These are phyloP conservation scores for Drosophila lutescens DNA, from an alignment of 2,888 invertebrate species.

Conservation along the genomic window DNA sequence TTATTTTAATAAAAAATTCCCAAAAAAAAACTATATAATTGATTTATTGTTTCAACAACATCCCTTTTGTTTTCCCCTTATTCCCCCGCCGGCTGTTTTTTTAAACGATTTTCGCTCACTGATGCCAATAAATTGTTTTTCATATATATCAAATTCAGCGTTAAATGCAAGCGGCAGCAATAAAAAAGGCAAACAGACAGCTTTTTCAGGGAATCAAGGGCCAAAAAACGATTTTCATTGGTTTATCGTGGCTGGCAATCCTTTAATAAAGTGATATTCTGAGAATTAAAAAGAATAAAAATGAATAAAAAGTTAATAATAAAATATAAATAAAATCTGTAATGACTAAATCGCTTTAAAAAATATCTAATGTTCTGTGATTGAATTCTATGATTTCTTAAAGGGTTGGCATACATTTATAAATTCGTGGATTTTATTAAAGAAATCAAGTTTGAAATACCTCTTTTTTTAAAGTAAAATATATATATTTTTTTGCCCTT, in stretches of 20 bases:
- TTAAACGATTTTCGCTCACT: constrained; percentile 18
- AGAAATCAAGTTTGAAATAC: too few relatives aligned
- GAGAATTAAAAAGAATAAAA: neutral
- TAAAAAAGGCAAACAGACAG: neutral
- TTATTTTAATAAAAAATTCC: constrained; percentile 2
- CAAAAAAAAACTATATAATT: constrained; percentile 32
- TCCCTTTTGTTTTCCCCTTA: constrained; percentile 11
- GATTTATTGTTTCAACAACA: constrained; percentile 47
- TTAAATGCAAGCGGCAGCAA: constrained; percentile 18
- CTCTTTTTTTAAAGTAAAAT: too few relatives aligned
- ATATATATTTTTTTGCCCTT: neutral
- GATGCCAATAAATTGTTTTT: constrained; percentile 25
- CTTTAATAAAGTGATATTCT: neutral
- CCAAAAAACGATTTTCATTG: constrained; percentile 4
- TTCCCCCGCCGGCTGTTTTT: constrained; percentile 10
- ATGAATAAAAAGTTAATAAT: too few relatives aligned
- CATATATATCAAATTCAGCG: constrained; percentile 20
- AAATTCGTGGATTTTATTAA: too few relatives aligned
- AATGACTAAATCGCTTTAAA: too few relatives aligned
- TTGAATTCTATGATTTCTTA: neutral
- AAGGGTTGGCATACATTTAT: too few relatives aligned
- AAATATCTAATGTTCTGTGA: neutral
- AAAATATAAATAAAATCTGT: too few relatives aligned
- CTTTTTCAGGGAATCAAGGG: constrained; percentile 5
- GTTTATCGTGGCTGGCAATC: neutral